Percentiles rank a stretch among this genome's conserved stretches.
Evolutionary conservation across 2,888 invertebrate genomes (phyloP).

Genomic region (Drosophila pseudotakahashii): DNA sequence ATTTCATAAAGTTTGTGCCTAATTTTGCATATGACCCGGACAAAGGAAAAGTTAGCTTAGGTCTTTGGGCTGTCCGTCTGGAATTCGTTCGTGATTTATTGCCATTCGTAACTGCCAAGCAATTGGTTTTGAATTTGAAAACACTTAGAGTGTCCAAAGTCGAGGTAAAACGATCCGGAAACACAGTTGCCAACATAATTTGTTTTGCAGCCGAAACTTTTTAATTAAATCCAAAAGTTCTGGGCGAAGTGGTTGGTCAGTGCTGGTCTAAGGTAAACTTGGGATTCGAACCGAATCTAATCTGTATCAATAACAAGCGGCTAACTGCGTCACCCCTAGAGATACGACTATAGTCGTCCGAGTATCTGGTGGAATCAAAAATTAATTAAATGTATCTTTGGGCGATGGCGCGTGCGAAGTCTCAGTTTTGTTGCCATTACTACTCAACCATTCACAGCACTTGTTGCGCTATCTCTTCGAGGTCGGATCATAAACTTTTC

Average conservation of each 20-base stretch:
- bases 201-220: conserved; percentile 48
- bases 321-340: conserved; percentile 23
- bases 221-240: conserved; percentile 64
- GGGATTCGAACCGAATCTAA: conserved; percentile 29
- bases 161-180: conserved; percentile 10
- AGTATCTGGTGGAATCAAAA: conserved; percentile 39
- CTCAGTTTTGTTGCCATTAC: background rate
- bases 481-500: conserved; percentile 36
- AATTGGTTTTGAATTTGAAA: conserved; percentile 6
- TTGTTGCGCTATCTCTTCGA: conserved; percentile 25
- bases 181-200: conserved; percentile 28
- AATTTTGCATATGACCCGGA: conserved; percentile 38
- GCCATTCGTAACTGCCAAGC: conserved; percentile 19
- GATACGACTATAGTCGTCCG: conserved; percentile 4
- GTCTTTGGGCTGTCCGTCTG: conserved; percentile 15
- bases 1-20: conserved; percentile 31
- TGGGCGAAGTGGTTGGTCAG: conserved; percentile 21
- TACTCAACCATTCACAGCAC: conserved; percentile 1
- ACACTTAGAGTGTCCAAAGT: conserved; percentile 44
- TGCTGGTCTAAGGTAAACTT: conserved; percentile 13
- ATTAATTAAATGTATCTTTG: conserved; percentile 51
- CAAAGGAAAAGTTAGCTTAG: conserved; percentile 26
- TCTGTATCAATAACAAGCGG: conserved; percentile 46
- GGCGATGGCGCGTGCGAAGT: conserved; percentile 47
- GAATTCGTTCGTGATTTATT: conserved; percentile 36